Evolutionary conservation across 2,888 invertebrate species (phyloP), one percentile per base, ranked within the genome.

Genomic region (Tenthredo livida): DNA sequence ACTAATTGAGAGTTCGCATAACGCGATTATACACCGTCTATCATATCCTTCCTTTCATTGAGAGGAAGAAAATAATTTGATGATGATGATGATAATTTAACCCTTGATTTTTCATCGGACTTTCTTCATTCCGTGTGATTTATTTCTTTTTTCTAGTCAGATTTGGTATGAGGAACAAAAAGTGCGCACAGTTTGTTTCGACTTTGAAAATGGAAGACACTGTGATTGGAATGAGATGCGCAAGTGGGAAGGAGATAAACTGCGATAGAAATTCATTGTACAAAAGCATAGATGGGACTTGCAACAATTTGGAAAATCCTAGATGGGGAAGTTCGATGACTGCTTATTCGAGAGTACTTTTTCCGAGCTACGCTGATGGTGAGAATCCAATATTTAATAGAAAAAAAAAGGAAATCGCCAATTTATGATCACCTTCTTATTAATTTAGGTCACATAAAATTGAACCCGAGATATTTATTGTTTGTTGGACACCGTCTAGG

Each of bases 321-420:
- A 94, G 94, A 29, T 95, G 95, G 95, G 97, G 97, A 40, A 95
- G 95, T 89, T 94, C 96, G 0, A 94, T 96, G 85, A 96, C 96
- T 17, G 95, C 95, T 0, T 96, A 96, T 93, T 95, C 95, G 87
- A 94, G 97, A 88, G 93, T 97, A 4, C 92, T 97, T 67, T 95
- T 95, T 89, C 95, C 97, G 0, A 94, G 94, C 90, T 97, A 97
- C 89, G 94, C 94, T 84, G 96, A 97, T 90, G 96, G 96, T 90
- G 95, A 92, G 93, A 67, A 72, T 65, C 29, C 5, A 9, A 21
- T 80, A 12, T 40, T 61, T 40, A 1, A 37, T 4, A 37, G 37
- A 25, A 25, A 50, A 50, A 29, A 25, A 17, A 50, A 10, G 29
- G 29, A 29, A 15, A 70, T 33, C 12, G 0, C 5, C 37, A 72